Conservation (phyloP, 2,113 vertebrate species). For the Phyllopteryx taeniolatus region DNA sequence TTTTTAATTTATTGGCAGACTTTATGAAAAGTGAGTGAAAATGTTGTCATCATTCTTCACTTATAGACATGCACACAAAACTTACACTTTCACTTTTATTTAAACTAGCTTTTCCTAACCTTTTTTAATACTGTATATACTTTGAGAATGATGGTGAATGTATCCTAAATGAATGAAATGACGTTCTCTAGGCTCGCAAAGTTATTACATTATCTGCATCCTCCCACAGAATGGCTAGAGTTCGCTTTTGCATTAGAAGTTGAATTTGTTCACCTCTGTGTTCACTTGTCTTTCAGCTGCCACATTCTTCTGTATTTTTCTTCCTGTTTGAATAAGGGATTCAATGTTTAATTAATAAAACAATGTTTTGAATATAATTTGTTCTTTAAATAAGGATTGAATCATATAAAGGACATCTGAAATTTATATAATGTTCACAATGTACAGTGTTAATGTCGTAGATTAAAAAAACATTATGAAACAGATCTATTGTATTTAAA, state of each 20-base stretch:
- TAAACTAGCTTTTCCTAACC: conserved; percentile 52
- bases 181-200: not conserved
- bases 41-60: not conserved
- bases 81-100: conserved; percentile 62
- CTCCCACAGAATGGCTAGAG: too few relatives aligned
- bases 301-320: not conserved
- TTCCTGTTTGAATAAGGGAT: not conserved
- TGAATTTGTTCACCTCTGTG: not conserved
- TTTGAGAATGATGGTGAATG: too few relatives aligned
- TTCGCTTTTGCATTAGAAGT: not conserved
- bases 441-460: not conserved
- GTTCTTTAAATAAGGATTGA: not conserved
- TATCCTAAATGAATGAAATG: not conserved
- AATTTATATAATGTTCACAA: not conserved
- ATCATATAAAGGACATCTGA: not conserved
- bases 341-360: not conserved
- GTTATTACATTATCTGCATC: not conserved
- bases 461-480: not conserved
- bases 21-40: not conserved
- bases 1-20: conserved; percentile 10
- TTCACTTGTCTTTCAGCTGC: not conserved
- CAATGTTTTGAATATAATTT: not conserved
- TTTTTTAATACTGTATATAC: not conserved
- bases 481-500: conserved; percentile 5
- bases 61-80: not conserved